Percentiles rank a stretch among this genome's conserved stretches.
These are phyloP conservation scores for Argyrosomus japonicus DNA, from an alignment of 2,113 vertebrate genomes.

Conservation along the genomic window DNA sequence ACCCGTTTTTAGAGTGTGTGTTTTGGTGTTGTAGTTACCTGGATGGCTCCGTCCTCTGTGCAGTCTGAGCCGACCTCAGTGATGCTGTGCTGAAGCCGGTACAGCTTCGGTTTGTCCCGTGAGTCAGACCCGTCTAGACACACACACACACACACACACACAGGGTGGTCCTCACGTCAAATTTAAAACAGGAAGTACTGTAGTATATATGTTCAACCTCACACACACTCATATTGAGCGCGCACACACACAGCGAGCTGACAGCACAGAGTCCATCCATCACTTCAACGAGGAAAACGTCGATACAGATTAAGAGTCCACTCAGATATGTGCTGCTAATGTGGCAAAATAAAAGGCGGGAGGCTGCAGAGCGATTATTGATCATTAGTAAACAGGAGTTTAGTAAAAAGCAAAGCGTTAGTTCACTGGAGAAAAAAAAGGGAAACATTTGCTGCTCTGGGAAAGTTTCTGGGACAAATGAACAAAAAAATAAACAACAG, in stretches of 20 bases:
- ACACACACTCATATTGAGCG: background rate
- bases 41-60: conserved; percentile 93
- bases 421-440: conserved; percentile 36
- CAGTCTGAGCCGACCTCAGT: conserved; percentile 98
- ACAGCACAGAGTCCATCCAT: background rate
- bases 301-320: background rate
- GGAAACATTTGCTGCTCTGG: conserved; percentile 5
- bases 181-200: background rate
- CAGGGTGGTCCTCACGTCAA: background rate
- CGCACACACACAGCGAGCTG: background rate
- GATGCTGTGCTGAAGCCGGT: conserved; percentile 95
- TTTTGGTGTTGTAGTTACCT: conserved; percentile 81
- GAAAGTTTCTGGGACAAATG: background rate
- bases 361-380: conserved; percentile 28
- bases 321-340: background rate
- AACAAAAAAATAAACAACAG: conserved; percentile 38
- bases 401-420: conserved; percentile 75
- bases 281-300: background rate
- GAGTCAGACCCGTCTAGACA: conserved; percentile 95
- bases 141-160: conserved; percentile 21
- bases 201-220: background rate
- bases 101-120: conserved; percentile 98
- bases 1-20: background rate
- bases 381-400: conserved; percentile 68
- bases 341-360: background rate